Percentiles rank a stretch among this genome's conserved stretches.
phyloP scores from a whole-genome alignment of 2,113 vertebrate genomes.

The Macrotus californicus region DNA sequence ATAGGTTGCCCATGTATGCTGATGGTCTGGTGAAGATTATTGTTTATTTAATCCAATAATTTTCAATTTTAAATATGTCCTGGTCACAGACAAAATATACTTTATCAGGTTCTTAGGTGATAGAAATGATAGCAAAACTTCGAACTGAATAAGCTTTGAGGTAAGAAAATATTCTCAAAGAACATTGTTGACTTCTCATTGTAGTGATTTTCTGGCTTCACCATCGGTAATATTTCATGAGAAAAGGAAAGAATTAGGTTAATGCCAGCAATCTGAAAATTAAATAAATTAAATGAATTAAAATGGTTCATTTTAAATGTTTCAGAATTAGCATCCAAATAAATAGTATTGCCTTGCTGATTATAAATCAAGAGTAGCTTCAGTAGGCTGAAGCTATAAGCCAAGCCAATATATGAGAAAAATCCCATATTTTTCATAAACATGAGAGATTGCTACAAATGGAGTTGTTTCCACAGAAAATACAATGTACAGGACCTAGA shows the following conservation, averaged over 20 bases:
- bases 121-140: not conserved
- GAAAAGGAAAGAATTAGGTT: not conserved
- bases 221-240: not conserved
- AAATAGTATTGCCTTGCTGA: not conserved
- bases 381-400: not conserved
- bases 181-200: not conserved
- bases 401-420: not conserved
- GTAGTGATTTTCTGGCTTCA: not conserved
- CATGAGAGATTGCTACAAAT: not conserved
- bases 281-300: constrained; percentile 5
- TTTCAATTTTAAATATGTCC: not conserved
- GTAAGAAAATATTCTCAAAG: not conserved
- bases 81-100: not conserved
- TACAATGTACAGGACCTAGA: not conserved
- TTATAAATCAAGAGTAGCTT: not conserved
- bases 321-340: not conserved
- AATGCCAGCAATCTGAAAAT: not conserved
- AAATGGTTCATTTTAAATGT: constrained; percentile 1
- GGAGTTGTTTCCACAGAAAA: not conserved
- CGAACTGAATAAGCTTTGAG: not conserved
- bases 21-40: not conserved
- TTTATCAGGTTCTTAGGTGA: not conserved
- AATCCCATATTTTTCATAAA: not conserved
- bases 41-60: not conserved
- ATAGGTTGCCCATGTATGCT: not conserved